Evolutionary conservation across 2,888 invertebrate species (phyloP), one percentile per base, ranked within the genome.

Genomic region (Cylloceria caligata): DNA sequence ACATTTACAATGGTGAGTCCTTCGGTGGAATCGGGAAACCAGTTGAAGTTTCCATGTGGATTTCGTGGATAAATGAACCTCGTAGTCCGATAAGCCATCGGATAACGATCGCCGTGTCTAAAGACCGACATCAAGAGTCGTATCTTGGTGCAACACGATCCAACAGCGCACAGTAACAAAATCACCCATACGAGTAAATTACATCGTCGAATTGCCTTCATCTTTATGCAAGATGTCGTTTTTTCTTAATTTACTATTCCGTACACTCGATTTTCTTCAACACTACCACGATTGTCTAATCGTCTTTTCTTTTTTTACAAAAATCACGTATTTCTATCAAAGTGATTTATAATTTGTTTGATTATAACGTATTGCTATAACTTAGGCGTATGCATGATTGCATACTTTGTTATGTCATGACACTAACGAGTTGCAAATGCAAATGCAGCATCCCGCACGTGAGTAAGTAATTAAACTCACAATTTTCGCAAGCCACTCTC

Each of bases 41-140:
- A 81, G 65, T 47, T 78, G 30, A 57, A 39, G 47, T 78, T 78
- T 7, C 64, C 49, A 30, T 74, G 11, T 1, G 81, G 81, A 74
- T 81, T 78, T 24, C 68, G 45, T 7, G 81, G 81, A 60, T 81
- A 73, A 27, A 52, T 60, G 0, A 30, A 2, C 47, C 65, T 21
- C 1, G 47, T 77, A 5, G 5, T 0, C 0, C 6, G 9, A 13
- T 57, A 65, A 5, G 19, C 9, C 27, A 81, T 19, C 13, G 81
- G 81, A 36, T 69, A 81, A 6, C 81, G 64, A 74, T 81, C 77
- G 5, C 64, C 81, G 30, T 81, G 81, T 4, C 77, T 52, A 39
- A 81, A 81, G 2, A 78, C 34, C 24, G 81, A 78, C 57, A 78
- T 62, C 13, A 81, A n/a, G 5, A 74, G 36, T 16, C 67, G 73